Evolutionary conservation across 2,888 invertebrate genomes (phyloP), one percentile per base, ranked within the genome.

Genomic region (Amiota communis): DNA sequence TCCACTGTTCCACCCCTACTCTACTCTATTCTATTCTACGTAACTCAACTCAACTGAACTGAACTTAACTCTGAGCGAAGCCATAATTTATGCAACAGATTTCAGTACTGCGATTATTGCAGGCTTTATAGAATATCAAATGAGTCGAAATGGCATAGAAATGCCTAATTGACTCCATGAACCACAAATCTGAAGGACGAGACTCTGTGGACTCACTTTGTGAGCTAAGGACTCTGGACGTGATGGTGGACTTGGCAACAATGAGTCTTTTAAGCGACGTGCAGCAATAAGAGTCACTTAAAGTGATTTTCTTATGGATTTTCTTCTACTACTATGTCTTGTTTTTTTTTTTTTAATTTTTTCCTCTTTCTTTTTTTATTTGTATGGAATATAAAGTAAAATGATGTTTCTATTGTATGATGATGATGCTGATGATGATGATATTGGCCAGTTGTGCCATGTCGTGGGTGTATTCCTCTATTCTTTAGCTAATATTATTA

Each of bases 401-500:
- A 23, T 23, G 23, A 36, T 36, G 3, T 6, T 36, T 36, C 3
- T 36, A 36, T 36, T 36, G 3, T 36, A 36, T 36, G 36, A 36
- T 36, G 36, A 36, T 36, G n/a, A n/a, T n/a, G n/a, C n/a, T n/a
- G 23, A 23, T 23, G 36, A 36, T 36, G 36, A 36, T 36, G 36
- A 36, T 36, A 6, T 36, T 36, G 36, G 36, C 36, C 8, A 36
- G 36, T 36, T 36, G 36, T 36, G 8, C n/a, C n/a, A n/a, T 36
- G 23, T 36, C 6, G 36, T 2, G 36, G 36, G 36, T 36, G 36
- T 36, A 36, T 36, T 59, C 10, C 20, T 20, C 59, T 59, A 53
- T 10, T 59, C 69, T 69, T 71, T 73, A 73, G 70, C 68, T 47
- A 65, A 64, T 61, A 23, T 36, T 10, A 77, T 79, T 80, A 80